Evolutionary conservation across 2,888 invertebrate species (phyloP), one percentile per base, ranked within the genome.

Genomic region (Actias luna): DNA sequence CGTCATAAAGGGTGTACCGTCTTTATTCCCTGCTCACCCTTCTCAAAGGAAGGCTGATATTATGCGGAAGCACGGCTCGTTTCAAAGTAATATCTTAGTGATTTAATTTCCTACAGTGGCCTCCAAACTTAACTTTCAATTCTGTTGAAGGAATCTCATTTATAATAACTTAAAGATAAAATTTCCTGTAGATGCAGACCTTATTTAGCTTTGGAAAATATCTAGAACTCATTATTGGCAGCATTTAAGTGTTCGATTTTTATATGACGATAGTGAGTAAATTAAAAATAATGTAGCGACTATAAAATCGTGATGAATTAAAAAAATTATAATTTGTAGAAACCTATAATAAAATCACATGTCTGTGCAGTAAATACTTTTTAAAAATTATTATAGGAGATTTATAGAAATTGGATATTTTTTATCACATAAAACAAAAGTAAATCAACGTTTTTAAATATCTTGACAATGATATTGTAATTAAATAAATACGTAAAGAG

Each of bases 61-160:
- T 61, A 61, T 61, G 39, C 57, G 39, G 39, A 29, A 16, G 31
- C 61, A 61, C 61, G 61, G 31, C 67, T 64, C 59, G 71, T 14
- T 67, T 63, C 65, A 65, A 68, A 67, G 68, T 67, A 67, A 69
- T 68, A 68, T 67, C 69, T 68, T 65, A 67, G 68, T 66, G 69
- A 71, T 71, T 71, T 69, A 67, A 71, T 71, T 71, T 68, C 67
- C 67, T 65, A 50, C 60, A 25, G 58, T 46, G 16, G n/a, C n/a
- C 16, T 58, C 36, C 62, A 59, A 63, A 59, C 18, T 29, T 55
- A n/a, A 50, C 25, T 10, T 33, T 39, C 25, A 29, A 5, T 29
- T 25, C 27, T 35, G 57, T 18, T 50, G 25, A 16, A 22, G 18
- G n/a, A 58, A 18, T 58, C 33, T 58, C 8, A 39, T 5, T 57